Conservation (phyloP, 2,113 vertebrate genomes). For the Aramus guarauna region DNA sequence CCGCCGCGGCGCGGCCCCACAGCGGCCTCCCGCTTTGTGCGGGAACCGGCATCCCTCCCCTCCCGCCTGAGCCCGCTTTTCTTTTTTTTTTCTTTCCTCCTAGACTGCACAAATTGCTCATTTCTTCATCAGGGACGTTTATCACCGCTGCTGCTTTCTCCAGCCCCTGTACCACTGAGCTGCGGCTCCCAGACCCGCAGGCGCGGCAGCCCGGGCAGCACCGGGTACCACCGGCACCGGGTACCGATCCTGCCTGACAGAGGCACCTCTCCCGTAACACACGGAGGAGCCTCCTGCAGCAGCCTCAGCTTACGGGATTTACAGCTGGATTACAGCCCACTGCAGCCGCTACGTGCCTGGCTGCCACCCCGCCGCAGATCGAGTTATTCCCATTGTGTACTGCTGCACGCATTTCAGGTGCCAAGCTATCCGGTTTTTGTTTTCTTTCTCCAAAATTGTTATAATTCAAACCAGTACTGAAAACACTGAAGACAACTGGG, state of each 20-base stretch:
- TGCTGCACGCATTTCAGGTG: not conserved
- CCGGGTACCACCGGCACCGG: accelerated
- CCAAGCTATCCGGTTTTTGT: too few relatives aligned
- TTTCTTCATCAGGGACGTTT: not conserved
- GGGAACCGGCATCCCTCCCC: accelerated
- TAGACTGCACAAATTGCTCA: accelerated
- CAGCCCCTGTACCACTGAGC: not conserved
- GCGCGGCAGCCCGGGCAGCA: not conserved
- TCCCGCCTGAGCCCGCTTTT: too few relatives aligned
- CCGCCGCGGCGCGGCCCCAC: not conserved
- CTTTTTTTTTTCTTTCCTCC: too few relatives aligned
- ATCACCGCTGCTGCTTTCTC: accelerated
- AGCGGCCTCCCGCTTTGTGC: not conserved
- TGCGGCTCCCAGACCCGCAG: not conserved
- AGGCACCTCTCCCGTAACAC: accelerated
- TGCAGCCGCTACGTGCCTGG: not conserved
- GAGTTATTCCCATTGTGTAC: accelerated
- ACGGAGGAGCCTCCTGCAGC: accelerated
- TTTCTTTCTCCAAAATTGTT: too few relatives aligned
- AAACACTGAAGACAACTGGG: not conserved
- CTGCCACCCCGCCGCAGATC: accelerated
- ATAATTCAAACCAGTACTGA: not conserved
- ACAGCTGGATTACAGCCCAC: accelerated
- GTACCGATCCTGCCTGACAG: accelerated
- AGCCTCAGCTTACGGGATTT: accelerated